Conservation (phyloP, 1,140 invertebrate species). For the Berghia stephanieae region DNA sequence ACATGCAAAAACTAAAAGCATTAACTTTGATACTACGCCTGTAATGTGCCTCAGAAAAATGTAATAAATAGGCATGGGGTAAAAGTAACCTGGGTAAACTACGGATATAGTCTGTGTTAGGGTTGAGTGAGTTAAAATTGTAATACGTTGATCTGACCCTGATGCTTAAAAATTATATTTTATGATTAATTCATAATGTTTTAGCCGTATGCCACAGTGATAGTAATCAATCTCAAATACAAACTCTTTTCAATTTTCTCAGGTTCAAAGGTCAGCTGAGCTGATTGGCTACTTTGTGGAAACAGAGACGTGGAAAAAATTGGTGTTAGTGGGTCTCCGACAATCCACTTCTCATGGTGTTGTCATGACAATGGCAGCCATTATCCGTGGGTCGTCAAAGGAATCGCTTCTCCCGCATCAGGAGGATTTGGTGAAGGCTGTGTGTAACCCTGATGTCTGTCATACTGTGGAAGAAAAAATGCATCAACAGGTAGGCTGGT, state of each 20-base stretch:
- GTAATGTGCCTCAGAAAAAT: too few species aligned
- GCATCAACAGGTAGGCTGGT: slow-evolving; percentile 25
- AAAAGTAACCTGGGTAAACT: too few species aligned
- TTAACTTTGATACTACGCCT: too few species aligned
- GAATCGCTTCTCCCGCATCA: slow-evolving; percentile 47
- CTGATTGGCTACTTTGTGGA: slow-evolving; percentile 79
- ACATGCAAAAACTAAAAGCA: too few species aligned
- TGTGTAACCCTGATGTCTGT: slow-evolving; percentile 56
- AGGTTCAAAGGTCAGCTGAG: slow-evolving; percentile 72
- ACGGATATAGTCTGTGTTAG: too few species aligned
- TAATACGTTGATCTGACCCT: too few species aligned
- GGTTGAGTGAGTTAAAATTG: too few species aligned
- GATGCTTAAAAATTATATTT: too few species aligned
- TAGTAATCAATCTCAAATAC: slow-evolving; percentile 6
- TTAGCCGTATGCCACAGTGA: too few species aligned
- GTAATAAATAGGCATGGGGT: too few species aligned
- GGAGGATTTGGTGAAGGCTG: slow-evolving; percentile 42
- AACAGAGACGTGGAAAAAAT: slow-evolving; percentile 61
- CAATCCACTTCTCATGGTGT: slow-evolving; percentile 47
- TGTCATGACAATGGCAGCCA: slow-evolving; percentile 57
- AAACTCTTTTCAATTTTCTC: slow-evolving; percentile 24
- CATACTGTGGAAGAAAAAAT: slow-evolving; percentile 53
- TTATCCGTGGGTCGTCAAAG: slow-evolving; percentile 51
- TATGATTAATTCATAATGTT: too few species aligned
- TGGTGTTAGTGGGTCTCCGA: slow-evolving; percentile 51